phyloP scores from a whole-genome alignment of 2,113 vertebrate species.

The Gambusia affinis region DNA sequence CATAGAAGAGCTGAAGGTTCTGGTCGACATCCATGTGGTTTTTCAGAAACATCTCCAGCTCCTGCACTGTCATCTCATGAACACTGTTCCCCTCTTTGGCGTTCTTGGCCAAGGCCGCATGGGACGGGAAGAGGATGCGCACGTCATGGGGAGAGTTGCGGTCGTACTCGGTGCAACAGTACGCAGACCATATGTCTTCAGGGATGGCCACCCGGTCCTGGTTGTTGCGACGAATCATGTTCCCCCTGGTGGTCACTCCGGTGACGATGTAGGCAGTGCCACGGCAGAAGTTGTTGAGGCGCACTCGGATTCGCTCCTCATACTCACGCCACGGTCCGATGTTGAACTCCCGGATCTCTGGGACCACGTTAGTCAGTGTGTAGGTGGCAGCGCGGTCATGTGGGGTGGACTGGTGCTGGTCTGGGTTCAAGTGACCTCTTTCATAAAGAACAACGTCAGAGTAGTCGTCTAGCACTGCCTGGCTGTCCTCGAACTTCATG shows the following conservation, averaged over 20 bases:
- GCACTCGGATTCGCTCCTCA: slow-evolving; percentile 67
- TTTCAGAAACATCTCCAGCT: slow-evolving; percentile 73
- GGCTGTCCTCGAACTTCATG: slow-evolving; percentile 80
- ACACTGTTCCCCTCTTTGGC: slow-evolving; percentile 65
- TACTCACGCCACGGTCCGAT: slow-evolving; percentile 78
- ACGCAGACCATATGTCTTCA: slow-evolving; percentile 75
- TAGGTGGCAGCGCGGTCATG: slow-evolving; percentile 78
- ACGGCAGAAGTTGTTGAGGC: slow-evolving; percentile 79
- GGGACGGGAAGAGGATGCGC: slow-evolving; percentile 69
- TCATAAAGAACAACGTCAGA: slow-evolving; percentile 77
- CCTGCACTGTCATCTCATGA: slow-evolving; percentile 67
- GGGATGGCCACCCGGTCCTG: slow-evolving; percentile 75
- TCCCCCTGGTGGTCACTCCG: slow-evolving; percentile 74
- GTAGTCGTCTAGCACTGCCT: slow-evolving; percentile 77
- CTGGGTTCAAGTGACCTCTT: slow-evolving; percentile 76
- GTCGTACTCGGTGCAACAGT: slow-evolving; percentile 79
- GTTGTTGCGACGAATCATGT: slow-evolving; percentile 77
- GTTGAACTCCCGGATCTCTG: slow-evolving; percentile 78
- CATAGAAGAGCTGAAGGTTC: slow-evolving; percentile 77
- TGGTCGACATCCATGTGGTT: slow-evolving; percentile 65
- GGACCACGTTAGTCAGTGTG: slow-evolving; percentile 78
- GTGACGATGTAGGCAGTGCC: slow-evolving; percentile 73
- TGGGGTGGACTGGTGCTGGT: slow-evolving; percentile 78
- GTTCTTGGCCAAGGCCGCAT: slow-evolving; percentile 67
- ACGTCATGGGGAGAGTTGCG: slow-evolving; percentile 69